Conservation (phyloP, 2,888 invertebrate species). For the Epirrita christyi region DNA sequence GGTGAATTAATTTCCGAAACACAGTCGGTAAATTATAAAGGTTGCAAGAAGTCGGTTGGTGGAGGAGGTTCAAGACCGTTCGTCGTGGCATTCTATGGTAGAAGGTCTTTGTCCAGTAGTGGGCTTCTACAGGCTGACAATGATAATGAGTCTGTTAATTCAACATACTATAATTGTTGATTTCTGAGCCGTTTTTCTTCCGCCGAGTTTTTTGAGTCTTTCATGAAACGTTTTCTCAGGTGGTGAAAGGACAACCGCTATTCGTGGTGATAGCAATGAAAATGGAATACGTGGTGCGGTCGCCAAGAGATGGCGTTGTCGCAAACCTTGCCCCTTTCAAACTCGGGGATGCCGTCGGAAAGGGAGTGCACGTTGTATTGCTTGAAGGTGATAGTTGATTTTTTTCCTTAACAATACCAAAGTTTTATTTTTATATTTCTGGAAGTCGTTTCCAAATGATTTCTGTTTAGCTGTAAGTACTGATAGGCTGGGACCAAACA, state of each 20-base stretch:
- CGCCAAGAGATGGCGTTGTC: slow-evolving; percentile 91
- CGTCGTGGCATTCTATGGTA: too few species aligned
- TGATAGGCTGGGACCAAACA: neutral
- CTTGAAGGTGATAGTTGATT: slow-evolving; percentile 73
- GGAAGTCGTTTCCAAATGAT: neutral
- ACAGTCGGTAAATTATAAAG: too few species aligned
- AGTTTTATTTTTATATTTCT: neutral
- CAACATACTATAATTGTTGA: neutral
- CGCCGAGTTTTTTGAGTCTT: neutral
- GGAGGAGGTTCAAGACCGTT: too few species aligned
- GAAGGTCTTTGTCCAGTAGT: too few species aligned
- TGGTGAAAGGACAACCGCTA: slow-evolving; percentile 94
- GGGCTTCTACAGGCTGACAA: too few species aligned
- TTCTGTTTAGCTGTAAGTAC: neutral
- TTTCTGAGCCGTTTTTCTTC: neutral
- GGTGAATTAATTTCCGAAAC: too few species aligned
- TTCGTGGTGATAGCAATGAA: slow-evolving; percentile 99
- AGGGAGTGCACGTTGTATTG: slow-evolving; percentile 87
- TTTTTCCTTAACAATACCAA: neutral
- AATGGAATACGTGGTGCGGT: slow-evolving; percentile 98
- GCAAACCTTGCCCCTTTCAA: slow-evolving; percentile 88
- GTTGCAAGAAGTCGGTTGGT: too few species aligned
- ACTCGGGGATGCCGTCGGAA: slow-evolving; percentile 93
- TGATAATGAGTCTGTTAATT: too few species aligned
- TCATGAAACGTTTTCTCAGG: slow-evolving; percentile 57